Conservation (phyloP, 2,113 vertebrate genomes). For the Brachionichthys hirsutus region DNA sequence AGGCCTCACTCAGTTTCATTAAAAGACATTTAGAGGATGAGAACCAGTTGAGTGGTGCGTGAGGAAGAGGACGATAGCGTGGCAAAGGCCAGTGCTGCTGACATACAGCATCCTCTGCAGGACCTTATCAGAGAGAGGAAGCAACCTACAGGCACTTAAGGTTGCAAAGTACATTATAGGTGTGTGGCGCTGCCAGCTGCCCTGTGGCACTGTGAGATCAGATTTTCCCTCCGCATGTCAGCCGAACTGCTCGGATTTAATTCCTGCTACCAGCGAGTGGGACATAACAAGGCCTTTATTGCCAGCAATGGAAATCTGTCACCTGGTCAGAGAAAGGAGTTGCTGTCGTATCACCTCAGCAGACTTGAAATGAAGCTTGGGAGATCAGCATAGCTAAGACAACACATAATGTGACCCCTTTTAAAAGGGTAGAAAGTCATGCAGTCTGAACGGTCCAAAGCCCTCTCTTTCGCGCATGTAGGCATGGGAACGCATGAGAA, state of each 20-base stretch:
- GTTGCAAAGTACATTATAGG: conserved; percentile 44
- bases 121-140: conserved; percentile 26
- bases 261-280: conserved; percentile 52
- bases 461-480: conserved; percentile 34
- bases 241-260: conserved; percentile 41
- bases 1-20: conserved; percentile 45
- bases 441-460: conserved; percentile 61
- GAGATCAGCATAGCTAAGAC: no score
- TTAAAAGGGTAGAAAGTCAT: conserved; percentile 43
- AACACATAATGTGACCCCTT: conserved; percentile 10
- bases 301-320: conserved; percentile 44
- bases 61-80: conserved; percentile 20
- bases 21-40: conserved; percentile 45
- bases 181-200: conserved; percentile 35
- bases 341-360: conserved; percentile 35
- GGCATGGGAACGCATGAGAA: conserved; percentile 8
- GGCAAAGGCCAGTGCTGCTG: conserved; percentile 31
- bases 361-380: conserved; percentile 13
- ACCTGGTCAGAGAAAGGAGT: conserved; percentile 31
- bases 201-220: conserved; percentile 48
- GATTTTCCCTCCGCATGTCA: conserved; percentile 36
- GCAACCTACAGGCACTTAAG: conserved; percentile 11
- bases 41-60: conserved; percentile 26
- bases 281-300: conserved; percentile 55
- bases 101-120: conserved; percentile 34